These are phyloP conservation scores for Diceros bicornis DNA, from an alignment of 2,797 vertebrate species.

Conservation along the genomic window DNA sequence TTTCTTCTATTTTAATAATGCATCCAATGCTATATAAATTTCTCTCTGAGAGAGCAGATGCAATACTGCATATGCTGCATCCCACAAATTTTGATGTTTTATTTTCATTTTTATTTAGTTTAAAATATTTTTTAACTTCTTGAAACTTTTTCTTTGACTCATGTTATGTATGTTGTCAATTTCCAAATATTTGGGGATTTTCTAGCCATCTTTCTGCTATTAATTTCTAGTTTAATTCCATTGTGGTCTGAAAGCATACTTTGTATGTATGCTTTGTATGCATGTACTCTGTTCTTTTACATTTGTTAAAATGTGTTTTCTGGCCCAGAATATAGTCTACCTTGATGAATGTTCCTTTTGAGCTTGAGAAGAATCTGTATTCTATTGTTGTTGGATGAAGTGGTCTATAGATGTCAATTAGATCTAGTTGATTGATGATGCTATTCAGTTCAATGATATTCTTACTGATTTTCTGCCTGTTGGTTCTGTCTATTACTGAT, in stretches of 20 bases:
- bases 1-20: background rate
- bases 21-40: background rate
- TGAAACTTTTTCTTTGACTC: background rate
- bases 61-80: background rate
- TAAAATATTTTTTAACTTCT: background rate
- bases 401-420: background rate
- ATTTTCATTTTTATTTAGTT: conserved; percentile 38
- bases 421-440: background rate
- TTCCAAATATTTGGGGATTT: background rate
- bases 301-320: background rate
- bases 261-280: background rate
- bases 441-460: background rate
- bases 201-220: background rate
- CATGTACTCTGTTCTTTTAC: background rate
- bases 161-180: background rate
- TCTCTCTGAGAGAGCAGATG: background rate
- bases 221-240: background rate
- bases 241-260: background rate
- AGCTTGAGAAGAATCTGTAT: background rate
- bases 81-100: background rate
- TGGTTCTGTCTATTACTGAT: background rate
- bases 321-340: background rate
- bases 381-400: background rate
- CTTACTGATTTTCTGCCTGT: background rate
- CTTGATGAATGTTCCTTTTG: background rate